These are phyloP conservation scores for Sardina pilchardus DNA, from an alignment of 2,113 vertebrate genomes.

Conservation along the genomic window DNA sequence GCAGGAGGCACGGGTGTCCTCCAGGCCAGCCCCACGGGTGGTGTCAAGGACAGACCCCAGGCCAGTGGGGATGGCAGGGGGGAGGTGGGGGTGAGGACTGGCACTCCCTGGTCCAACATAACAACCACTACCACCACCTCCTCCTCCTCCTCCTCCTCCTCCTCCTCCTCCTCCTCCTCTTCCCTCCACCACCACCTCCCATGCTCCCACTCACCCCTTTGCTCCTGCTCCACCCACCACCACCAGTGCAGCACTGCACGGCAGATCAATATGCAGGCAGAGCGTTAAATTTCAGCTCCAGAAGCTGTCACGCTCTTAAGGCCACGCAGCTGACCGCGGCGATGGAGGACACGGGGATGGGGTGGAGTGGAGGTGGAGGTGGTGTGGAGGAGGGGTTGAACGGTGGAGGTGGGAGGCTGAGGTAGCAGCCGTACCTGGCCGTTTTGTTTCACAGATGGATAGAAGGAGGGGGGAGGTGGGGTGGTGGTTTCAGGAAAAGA, in stretches of 20 bases:
- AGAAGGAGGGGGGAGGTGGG: conserved; percentile 43
- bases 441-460: conserved; percentile 51
- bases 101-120: conserved; percentile 8
- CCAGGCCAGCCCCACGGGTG: conserved; percentile 65
- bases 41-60: conserved; percentile 75
- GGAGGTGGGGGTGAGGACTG: not conserved
- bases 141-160: conserved; percentile 52
- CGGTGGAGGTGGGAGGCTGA: not conserved
- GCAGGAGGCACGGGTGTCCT: conserved; percentile 60
- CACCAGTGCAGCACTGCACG: conserved; percentile 40
- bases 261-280: conserved; percentile 75
- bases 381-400: conserved; percentile 36
- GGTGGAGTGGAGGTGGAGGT: not conserved
- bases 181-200: not conserved
- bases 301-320: conserved; percentile 65
- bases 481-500: conserved; percentile 55
- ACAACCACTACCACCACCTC: conserved; percentile 27
- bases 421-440: conserved; percentile 50
- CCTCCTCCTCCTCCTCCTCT: conserved; percentile 39
- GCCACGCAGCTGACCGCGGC: conserved; percentile 42
- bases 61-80: conserved; percentile 50
- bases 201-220: not conserved
- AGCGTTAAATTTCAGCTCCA: conserved; percentile 78
- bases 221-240: not conserved
- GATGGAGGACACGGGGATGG: not conserved